Percentiles rank a stretch among this genome's conserved stretches.
Conservation (phyloP, 2,888 invertebrate genomes). For the Malthinus seriepunctatus region DNA sequence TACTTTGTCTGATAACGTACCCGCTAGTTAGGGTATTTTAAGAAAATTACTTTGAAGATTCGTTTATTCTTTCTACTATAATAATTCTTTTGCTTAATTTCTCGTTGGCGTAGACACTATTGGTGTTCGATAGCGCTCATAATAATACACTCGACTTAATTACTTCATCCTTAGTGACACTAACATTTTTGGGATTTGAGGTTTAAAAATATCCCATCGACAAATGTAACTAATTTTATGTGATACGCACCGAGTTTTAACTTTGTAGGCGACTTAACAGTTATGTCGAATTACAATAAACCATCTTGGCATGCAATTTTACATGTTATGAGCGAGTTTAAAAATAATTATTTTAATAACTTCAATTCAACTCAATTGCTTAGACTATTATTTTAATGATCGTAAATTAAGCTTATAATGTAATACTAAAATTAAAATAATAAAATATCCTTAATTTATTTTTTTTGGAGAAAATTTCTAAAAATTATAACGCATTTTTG, state of each 20-base stretch:
- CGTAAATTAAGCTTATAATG: constrained; percentile 35
- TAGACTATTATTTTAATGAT: constrained; percentile 43
- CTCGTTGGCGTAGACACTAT: too few relatives aligned
- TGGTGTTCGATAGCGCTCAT: too few relatives aligned
- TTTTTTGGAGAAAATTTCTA: too few relatives aligned
- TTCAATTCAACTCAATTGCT: constrained; percentile 46
- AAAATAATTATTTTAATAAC: constrained; percentile 45
- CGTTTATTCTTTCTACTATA: constrained; percentile 22
- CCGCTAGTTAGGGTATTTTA: constrained; percentile 48
- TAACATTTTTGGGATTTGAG: too few relatives aligned
- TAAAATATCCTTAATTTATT: not conserved
- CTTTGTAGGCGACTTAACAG: constrained; percentile 4
- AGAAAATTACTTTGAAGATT: constrained; percentile 48
- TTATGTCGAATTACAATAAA: constrained; percentile 6
- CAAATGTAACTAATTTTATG: too few relatives aligned
- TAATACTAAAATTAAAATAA: constrained; percentile 13
- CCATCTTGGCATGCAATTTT: constrained; percentile 29
- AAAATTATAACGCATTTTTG: too few relatives aligned
- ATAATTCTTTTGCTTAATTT: constrained; percentile 9
- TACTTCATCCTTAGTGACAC: too few relatives aligned
- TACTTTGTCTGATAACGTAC: constrained; percentile 51
- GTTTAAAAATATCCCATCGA: too few relatives aligned
- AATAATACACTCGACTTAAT: too few relatives aligned
- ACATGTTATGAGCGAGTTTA: constrained; percentile 29
- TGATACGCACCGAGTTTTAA: not conserved